Base-by-base conservation (phyloP, 1,140 invertebrate species). In the Camponotus vicinus region DNA sequence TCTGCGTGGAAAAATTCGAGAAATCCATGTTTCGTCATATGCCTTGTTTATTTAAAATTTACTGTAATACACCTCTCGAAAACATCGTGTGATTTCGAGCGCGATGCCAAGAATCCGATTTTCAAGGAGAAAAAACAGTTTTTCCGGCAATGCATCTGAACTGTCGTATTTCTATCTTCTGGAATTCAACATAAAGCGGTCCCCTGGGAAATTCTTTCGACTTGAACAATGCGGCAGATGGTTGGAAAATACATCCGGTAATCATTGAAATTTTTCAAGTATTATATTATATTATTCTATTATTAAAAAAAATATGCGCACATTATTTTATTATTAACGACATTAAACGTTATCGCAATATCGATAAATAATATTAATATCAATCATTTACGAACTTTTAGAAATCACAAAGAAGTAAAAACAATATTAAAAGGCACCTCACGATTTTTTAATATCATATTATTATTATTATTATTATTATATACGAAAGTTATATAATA, bases 21-120 rank as follows among this genome's bases (percentile, higher is more conserved):
- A 80, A 90, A 76, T 87, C 78, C 45, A 40, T 27, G 66, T 86
- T 83, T 83, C 80, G 83, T 87, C 59, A 78, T 69, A 87, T 57
- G 75, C 64, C 57, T 90, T 67, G 85, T 87, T 87, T 79, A 42
- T 13, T 9, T 13, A 32, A 18, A 37, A 55, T 18, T 63, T 59
- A 57, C 9, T 21, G 64, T 88, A 79, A 89, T 85, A 73, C 37
- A n/a, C 80, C 73, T 63, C 69, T 76, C 42, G 55, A 75, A 9
- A 42, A 73, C 21, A 18, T 71, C 34, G 13, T 15, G 13, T 8
- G 37, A 63, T 15, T 27, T n/a, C 18, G n/a, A 45, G 5, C 15
- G 21, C n/a, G 21, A 80, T 4, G 11, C 4, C 34, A 13, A 42
- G 77, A 88, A 88, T 75, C 21, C 42, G 42, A 89, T 88, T 76